Evolutionary conservation across 2,113 vertebrate genomes (phyloP), one percentile per base, ranked within the genome.

Genomic region (Aix galericulata): DNA sequence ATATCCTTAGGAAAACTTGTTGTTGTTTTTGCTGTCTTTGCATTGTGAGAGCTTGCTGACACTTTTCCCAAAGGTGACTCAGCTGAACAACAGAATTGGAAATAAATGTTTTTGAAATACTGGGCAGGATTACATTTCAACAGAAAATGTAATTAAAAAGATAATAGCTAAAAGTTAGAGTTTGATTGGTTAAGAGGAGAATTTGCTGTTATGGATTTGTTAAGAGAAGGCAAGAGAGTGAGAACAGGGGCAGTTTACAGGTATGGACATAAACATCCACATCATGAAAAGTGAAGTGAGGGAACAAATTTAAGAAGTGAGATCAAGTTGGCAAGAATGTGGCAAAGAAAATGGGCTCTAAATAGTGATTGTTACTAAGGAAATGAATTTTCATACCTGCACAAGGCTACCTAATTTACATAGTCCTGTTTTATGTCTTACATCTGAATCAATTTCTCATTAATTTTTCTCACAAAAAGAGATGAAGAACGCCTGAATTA

Each of bases 221-320:
- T 31, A 31, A 66, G 11, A 66, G 29, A 73, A 29, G 26, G 7
- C 4, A 68, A 58, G 4, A 0, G 2, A 4, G 3, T 38, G 5
- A 71, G 12, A 67, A 36, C 11, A 79, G 22, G 26, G 18, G 15
- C 9, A 44, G 9, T 32, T 17, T 23, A 23, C 3, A 53, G 11
- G 5, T 68, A 50, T 4, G 22, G 10, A 22, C 17, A 17, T 9
- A 74, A 86, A 34, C 2, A 36, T 13, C 4, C 2, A 13, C 2
- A 2, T 42, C 11, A 56, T 6, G 21, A 12, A 50, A 10, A 68
- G 5, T 18, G 32, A n/a, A 81, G 8, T 31, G 6, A 16, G 5
- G 17, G 8, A 59, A 13, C 6, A 58, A 67, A 79, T 53, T 1
- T 44, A 38, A 6, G 11, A 56, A 11, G 2, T 63, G 10, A 34